Evolutionary conservation across 2,797 vertebrate species (phyloP).

Genomic region (Nannoperca australis): DNA sequence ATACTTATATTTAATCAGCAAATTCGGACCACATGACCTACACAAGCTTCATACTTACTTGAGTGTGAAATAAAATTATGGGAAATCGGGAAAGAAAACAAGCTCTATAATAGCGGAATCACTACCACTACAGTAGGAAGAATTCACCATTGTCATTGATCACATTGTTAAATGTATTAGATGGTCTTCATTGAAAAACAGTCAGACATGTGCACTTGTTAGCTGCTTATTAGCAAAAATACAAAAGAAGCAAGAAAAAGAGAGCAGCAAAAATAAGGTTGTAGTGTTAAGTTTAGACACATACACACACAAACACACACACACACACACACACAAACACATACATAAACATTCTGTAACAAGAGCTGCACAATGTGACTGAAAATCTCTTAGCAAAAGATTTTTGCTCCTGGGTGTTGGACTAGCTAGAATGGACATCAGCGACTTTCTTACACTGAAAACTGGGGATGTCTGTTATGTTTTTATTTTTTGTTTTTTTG

Average conservation of each 20-base stretch:
- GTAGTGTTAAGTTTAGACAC: constrained; percentile 18
- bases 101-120: background rate
- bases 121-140: background rate
- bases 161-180: constrained; percentile 11
- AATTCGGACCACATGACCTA: constrained; percentile 5
- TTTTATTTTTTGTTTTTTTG: background rate
- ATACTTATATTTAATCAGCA: background rate
- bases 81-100: background rate
- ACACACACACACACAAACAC: constrained; percentile 26
- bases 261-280: background rate
- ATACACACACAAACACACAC: constrained; percentile 11
- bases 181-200: background rate
- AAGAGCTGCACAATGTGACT: background rate
- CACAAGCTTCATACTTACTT: constrained; percentile 15
- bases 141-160: constrained; percentile 2
- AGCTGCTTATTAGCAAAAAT: constrained; percentile 18
- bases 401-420: background rate
- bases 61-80: constrained; percentile 6
- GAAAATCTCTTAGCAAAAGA: background rate
- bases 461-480: background rate
- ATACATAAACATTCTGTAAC: background rate
- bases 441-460: background rate
- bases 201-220: background rate
- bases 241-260: constrained; percentile 13
- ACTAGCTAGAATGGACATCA: background rate